Conservation (phyloP, 1,140 invertebrate species). For the Pseudobourletiella spinata region DNA sequence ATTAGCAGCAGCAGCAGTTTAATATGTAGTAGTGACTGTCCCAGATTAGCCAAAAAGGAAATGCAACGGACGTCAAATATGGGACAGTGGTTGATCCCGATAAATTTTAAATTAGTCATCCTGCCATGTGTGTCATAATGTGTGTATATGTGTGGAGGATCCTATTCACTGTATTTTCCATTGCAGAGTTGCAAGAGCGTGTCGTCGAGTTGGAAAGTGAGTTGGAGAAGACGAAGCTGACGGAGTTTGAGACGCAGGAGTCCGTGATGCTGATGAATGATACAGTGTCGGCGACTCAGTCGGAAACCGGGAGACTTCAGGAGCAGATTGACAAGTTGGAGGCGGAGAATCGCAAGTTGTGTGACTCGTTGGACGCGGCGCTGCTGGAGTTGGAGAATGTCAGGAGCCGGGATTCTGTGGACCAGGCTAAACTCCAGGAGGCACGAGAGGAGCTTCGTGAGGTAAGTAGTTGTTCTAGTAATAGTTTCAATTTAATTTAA, state of each 20-base stretch:
- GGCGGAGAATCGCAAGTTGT: constrained; percentile 16
- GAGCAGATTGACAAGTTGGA: constrained; percentile 24
- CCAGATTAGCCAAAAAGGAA: no score
- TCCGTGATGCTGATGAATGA: constrained; percentile 32
- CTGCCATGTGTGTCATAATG: no score
- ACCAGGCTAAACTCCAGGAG: constrained; percentile 24
- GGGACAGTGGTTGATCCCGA: no score
- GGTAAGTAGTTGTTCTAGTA: constrained; percentile 11
- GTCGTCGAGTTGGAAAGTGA: constrained; percentile 30
- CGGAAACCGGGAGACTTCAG: constrained; percentile 11
- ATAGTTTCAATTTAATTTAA: no score
- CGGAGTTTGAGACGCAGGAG: constrained; percentile 36
- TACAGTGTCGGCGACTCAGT: constrained; percentile 16
- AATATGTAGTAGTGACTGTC: no score
- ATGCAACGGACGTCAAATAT: no score
- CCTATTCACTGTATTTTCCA: no score
- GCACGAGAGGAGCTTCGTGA: constrained; percentile 31
- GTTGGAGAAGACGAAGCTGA: constrained; percentile 26
- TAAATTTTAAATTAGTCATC: no score
- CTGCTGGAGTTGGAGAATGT: constrained; percentile 24
- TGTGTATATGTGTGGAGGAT: no score
- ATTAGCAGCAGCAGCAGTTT: no score
- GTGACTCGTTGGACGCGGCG: constrained; percentile 15
- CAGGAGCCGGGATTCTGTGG: constrained; percentile 15
- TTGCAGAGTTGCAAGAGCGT: constrained; percentile 29